phyloP scores from a whole-genome alignment of 2,797 vertebrate species.

The Natrix natrix region DNA sequence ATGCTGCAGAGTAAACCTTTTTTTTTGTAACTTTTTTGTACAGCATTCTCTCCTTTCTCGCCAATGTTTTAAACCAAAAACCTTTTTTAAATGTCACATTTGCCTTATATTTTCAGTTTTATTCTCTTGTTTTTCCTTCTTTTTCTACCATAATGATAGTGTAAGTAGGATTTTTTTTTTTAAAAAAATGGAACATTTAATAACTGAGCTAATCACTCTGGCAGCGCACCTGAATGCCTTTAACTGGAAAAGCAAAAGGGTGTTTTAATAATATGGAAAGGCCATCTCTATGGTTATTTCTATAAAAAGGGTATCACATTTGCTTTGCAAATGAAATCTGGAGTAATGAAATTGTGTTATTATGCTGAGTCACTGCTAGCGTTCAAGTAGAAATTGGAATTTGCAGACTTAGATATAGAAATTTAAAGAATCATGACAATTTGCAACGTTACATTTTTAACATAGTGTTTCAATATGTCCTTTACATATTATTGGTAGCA shows the following conservation, averaged over 20 bases:
- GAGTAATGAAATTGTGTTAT: neutral
- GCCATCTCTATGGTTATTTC: conserved; percentile 11
- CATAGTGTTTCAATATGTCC: neutral
- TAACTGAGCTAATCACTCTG: neutral
- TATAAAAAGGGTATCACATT: conserved; percentile 1
- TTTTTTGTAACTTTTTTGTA: conserved; percentile 5
- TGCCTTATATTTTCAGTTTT: neutral
- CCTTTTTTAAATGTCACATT: neutral
- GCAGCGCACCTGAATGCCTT: fast-evolving
- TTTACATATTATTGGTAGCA: neutral
- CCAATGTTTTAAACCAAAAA: neutral
- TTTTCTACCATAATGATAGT: neutral
- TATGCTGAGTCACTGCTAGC: neutral
- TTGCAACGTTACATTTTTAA: neutral
- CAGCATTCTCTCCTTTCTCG: neutral
- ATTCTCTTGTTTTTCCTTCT: neutral
- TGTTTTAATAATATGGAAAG: neutral
- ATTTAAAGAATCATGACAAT: neutral
- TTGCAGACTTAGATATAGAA: neutral
- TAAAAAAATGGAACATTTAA: neutral
- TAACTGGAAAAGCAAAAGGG: neutral
- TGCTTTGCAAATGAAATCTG: conserved; percentile 9
- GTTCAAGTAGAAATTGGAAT: neutral
- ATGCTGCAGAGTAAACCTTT: neutral
- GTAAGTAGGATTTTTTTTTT: neutral